These are phyloP conservation scores for Mallateleia sp. DNA, from an alignment of 2,888 invertebrate species.

Conservation along the genomic window DNA sequence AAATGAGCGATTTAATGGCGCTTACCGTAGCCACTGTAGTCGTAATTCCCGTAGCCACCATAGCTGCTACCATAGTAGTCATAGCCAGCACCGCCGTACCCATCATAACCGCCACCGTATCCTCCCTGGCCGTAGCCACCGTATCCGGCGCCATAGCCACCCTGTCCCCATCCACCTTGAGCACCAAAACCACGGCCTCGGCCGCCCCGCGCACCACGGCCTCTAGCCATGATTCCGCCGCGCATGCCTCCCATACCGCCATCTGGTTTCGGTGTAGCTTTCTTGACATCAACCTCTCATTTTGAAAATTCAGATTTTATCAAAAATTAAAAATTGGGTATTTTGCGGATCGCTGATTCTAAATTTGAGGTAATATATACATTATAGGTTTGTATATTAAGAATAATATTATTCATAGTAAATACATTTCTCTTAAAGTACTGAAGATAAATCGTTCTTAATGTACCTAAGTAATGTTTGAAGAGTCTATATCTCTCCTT, in stretches of 20 bases:
- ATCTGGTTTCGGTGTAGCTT: conserved; percentile 97
- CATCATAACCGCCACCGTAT: conserved; percentile 94
- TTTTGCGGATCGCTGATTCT: too few relatives aligned
- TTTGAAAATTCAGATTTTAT: too few relatives aligned
- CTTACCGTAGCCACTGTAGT: conserved; percentile 96
- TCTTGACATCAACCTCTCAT: conserved; percentile 98
- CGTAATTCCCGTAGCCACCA: conserved; percentile 95
- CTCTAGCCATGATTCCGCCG: conserved; percentile 91
- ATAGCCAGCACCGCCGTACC: conserved; percentile 95
- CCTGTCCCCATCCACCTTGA: conserved; percentile 91
- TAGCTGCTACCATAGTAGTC: conserved; percentile 92
- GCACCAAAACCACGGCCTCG: conserved; percentile 89
- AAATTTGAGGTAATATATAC: too few relatives aligned
- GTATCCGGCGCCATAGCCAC: conserved; percentile 93
- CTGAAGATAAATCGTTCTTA: too few relatives aligned
- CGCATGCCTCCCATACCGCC: conserved; percentile 93
- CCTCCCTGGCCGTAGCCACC: conserved; percentile 93
- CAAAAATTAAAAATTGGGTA: too few relatives aligned
- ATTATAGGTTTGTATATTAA: too few relatives aligned
- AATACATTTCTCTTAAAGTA: too few relatives aligned
- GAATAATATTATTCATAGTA: too few relatives aligned
- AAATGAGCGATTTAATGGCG: not conserved
- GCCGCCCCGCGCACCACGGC: conserved; percentile 93
- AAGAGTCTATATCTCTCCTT: too few relatives aligned
- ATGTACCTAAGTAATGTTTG: too few relatives aligned